Conservation (phyloP, 2,113 vertebrate species). For the Podocnemis expansa region DNA sequence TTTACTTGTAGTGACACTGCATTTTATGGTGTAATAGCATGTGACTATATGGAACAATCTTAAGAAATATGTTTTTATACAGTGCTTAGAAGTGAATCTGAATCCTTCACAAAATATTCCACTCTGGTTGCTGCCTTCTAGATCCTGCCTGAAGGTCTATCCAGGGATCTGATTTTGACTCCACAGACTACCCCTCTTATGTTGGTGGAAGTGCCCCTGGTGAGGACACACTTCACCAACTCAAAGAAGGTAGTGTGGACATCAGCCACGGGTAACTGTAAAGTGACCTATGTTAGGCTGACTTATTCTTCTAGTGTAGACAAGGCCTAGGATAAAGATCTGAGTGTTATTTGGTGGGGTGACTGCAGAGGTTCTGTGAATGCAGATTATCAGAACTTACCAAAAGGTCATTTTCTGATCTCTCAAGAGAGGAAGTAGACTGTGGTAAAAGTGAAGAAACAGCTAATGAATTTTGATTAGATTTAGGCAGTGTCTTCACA, state of each 20-base stretch:
- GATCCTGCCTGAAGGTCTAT: no score
- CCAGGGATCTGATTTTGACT: background rate
- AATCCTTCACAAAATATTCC: background rate
- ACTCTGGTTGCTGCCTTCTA: background rate
- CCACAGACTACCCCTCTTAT: no score
- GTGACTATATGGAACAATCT: background rate
- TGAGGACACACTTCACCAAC: no score
- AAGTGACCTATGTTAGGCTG: no score
- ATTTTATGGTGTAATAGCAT: background rate
- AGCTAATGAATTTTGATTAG: background rate
- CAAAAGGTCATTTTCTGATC: background rate
- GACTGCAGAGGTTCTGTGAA: background rate
- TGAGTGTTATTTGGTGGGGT: background rate
- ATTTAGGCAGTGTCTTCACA: rapidly evolving
- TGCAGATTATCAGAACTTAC: slow-evolving; percentile 42
- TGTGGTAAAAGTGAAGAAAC: background rate
- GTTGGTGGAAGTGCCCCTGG: no score
- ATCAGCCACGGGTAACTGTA: no score
- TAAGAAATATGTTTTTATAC: background rate
- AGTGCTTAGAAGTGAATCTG: background rate
- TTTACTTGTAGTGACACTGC: background rate
- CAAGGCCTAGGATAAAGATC: background rate
- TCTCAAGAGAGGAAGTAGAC: background rate
- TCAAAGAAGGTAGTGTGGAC: no score
- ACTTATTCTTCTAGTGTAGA: no score